A percentile compares a stretch with the other conserved stretches of the same genome.
These are phyloP conservation scores for Brachionus koreanus DNA, from an alignment of 1,140 invertebrate species.

Conservation along the genomic window DNA sequence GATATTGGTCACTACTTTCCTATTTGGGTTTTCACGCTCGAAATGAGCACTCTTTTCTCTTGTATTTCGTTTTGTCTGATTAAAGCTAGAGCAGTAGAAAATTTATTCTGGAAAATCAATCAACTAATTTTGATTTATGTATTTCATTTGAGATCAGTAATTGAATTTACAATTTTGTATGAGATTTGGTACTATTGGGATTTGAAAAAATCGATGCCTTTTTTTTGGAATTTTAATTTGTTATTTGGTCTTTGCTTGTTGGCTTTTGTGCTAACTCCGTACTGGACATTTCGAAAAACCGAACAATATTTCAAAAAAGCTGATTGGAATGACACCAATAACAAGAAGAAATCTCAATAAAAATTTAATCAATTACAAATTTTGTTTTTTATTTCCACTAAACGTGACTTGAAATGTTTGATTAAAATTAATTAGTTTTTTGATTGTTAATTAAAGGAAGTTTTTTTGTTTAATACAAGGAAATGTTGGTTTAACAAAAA, in stretches of 20 bases:
- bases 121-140: conserved; percentile 53
- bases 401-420: background rate
- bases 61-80: conserved; percentile 53
- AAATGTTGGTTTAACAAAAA: background rate
- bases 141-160: conserved; percentile 53
- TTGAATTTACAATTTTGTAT: conserved; percentile 52
- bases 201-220: conserved; percentile 49
- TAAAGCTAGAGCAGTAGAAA: conserved; percentile 50
- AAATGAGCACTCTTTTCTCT: conserved; percentile 54
- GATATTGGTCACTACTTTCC: conserved; percentile 50
- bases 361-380: background rate
- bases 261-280: conserved; percentile 53
- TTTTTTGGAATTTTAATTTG: conserved; percentile 48
- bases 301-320: conserved; percentile 49
- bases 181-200: conserved; percentile 50
- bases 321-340: conserved; percentile 18
- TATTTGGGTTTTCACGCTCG: conserved; percentile 50
- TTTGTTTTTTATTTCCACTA: background rate
- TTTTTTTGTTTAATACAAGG: conserved; percentile 8
- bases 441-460: background rate
- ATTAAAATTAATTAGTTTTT: background rate
- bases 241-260: conserved; percentile 50
- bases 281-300: conserved; percentile 57
- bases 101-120: conserved; percentile 52
- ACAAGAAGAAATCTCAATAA: conserved; percentile 18